Evolutionary conservation across 2,113 vertebrate species (phyloP), one percentile per base, ranked within the genome.

Genomic region (Phrynocephalus versicolor): DNA sequence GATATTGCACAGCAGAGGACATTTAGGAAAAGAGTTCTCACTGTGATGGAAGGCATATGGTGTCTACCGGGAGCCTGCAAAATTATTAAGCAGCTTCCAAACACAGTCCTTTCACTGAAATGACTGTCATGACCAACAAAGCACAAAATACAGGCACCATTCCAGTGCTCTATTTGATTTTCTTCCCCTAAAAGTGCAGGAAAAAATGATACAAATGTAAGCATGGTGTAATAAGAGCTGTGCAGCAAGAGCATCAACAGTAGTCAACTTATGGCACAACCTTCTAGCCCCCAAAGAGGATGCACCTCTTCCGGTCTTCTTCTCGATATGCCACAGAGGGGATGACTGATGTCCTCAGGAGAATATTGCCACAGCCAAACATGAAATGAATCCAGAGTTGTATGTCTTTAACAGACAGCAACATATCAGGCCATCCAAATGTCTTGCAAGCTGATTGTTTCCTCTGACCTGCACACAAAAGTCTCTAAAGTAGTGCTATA

Each of bases 11-110:
- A 41, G 39, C 67, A 35, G 57, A 79, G 55, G 37, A 45, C 84
- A 62, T 72, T 72, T 51, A 79, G 3, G 13, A 72, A 64, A 62
- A 25, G 84, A 60, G 23, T 79, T 85, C 75, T 71, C 71, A 55
- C 60, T 65, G 6, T 74, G 23, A 30, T 84, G n/a, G n/a, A 84
- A 77, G 62, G 62, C 77, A 73, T 79, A 79, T 33, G 33, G 77
- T 8, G 2, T 80, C 84, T 76, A 62, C 30, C 51, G 77, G 77
- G 57, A 73, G 19, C 23, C 67, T 85, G 57, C 39, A 64, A 72
- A 80, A 85, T 51, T 35, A 37, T 73, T 80, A 55, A 80, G 30
- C 37, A 51, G 21, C 73, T 80, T 73, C 57, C 62, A 70, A 80
- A 79, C 25, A 71, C n/a, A 39, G 73, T 57, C 16, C 37, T 60